These are phyloP conservation scores for Amphiprion clarkii DNA, from an alignment of 2,797 vertebrate genomes.

Conservation along the genomic window DNA sequence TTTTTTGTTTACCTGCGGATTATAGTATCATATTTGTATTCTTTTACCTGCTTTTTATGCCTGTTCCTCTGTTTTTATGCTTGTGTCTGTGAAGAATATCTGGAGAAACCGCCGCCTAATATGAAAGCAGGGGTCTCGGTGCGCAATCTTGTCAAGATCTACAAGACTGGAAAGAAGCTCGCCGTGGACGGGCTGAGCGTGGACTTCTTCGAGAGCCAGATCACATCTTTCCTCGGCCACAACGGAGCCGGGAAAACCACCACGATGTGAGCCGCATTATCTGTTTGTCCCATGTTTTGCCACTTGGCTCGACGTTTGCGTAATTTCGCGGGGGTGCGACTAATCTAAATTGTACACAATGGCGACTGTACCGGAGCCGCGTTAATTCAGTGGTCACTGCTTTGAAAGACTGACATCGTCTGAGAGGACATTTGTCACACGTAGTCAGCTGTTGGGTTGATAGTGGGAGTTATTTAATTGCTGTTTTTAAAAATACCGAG, in stretches of 20 bases:
- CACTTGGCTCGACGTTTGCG: slow-evolving; percentile 25
- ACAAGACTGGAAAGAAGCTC: slow-evolving; percentile 94
- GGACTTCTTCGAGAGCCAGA: slow-evolving; percentile 97
- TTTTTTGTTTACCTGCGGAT: too few relatives aligned
- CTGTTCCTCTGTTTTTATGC: neutral
- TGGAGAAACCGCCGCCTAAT: slow-evolving; percentile 90
- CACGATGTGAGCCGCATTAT: slow-evolving; percentile 90
- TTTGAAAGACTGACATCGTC: slow-evolving; percentile 50
- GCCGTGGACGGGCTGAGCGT: slow-evolving; percentile 95
- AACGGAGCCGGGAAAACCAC: slow-evolving; percentile 95
- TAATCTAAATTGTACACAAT: slow-evolving; percentile 58
- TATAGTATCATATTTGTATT: too few relatives aligned
- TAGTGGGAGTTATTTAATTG: slow-evolving; percentile 69
- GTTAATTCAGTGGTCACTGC: slow-evolving; percentile 53
- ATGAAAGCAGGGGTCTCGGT: slow-evolving; percentile 93
- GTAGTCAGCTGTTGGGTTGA: slow-evolving; percentile 50
- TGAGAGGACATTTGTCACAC: slow-evolving; percentile 64
- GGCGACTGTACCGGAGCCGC: slow-evolving; percentile 30
- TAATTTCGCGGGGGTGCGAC: slow-evolving; percentile 42
- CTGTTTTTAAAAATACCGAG: slow-evolving; percentile 16
- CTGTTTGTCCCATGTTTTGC: slow-evolving; percentile 13
- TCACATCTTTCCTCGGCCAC: slow-evolving; percentile 97
- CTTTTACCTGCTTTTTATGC: neutral
- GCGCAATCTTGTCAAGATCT: slow-evolving; percentile 95
- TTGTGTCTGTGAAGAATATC: slow-evolving; percentile 73